phyloP scores from a whole-genome alignment of 2,888 invertebrate genomes.

The Drosophila tripunctata region DNA sequence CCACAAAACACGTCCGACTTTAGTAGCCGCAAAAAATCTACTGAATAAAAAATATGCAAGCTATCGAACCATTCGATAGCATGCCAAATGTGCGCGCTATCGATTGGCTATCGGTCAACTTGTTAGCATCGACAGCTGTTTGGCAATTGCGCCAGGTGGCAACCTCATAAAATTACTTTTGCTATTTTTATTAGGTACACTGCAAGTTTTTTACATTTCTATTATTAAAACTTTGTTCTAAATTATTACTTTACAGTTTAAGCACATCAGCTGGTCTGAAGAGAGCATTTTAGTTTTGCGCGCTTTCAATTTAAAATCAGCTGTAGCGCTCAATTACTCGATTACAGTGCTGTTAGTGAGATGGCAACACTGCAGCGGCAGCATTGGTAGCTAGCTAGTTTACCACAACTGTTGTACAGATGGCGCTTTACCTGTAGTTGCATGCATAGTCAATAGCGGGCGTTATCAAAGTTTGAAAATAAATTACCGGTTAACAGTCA shows the following conservation, averaged over 20 bases:
- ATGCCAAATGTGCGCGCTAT: constrained; percentile 16
- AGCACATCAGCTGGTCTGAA: too few relatives aligned
- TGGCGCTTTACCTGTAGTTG: constrained; percentile 20
- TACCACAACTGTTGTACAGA: neutral
- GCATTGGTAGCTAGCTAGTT: neutral
- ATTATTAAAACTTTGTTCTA: neutral
- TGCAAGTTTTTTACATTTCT: too few relatives aligned
- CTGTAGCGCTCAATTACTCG: constrained; percentile 22
- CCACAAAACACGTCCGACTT: constrained; percentile 59
- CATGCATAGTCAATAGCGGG: neutral
- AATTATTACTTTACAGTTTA: too few relatives aligned
- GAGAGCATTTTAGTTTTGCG: fast-evolving
- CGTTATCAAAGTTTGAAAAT: neutral
- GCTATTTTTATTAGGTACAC: too few relatives aligned
- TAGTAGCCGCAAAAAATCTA: constrained; percentile 62
- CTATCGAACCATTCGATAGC: constrained; percentile 44
- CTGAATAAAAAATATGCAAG: constrained; percentile 51
- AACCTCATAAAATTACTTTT: neutral
- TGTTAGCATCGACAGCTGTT: constrained; percentile 48
- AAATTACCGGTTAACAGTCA: too few relatives aligned
- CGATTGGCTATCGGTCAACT: constrained; percentile 50
- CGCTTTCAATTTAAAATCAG: constrained; percentile 13
- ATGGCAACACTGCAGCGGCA: neutral
- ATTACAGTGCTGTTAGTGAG: neutral
- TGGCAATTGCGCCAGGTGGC: constrained; percentile 25